Conservation (phyloP, 2,888 invertebrate genomes). For the Entomobrya multifasciata region DNA sequence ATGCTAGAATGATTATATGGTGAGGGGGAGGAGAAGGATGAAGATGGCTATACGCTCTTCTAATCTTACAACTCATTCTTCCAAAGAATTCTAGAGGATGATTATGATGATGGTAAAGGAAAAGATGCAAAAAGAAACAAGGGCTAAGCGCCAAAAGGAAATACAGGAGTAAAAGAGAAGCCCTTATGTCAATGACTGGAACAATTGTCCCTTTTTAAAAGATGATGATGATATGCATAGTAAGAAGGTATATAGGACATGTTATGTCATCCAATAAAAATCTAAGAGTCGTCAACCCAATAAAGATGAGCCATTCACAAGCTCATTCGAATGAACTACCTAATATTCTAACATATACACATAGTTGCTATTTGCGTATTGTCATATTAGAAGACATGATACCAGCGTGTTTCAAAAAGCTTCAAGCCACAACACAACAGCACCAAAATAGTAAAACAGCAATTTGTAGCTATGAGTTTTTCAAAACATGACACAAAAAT, state of each 20-base stretch:
- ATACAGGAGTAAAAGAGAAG: too few species aligned
- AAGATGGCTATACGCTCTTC: slow-evolving; percentile 16
- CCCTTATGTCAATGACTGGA: slow-evolving; percentile 62
- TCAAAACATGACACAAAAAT: slow-evolving; percentile 25
- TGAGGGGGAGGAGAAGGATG: slow-evolving; percentile 21
- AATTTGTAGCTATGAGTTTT: slow-evolving; percentile 48
- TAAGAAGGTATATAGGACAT: neutral
- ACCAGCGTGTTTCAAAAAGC: too few species aligned
- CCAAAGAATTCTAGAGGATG: neutral
- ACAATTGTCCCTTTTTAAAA: slow-evolving; percentile 54
- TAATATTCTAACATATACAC: neutral
- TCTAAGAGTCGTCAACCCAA: slow-evolving; percentile 76
- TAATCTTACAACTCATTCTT: neutral
- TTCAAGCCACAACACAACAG: neutral
- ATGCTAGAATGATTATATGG: slow-evolving; percentile 37
- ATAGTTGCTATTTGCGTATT: too few species aligned
- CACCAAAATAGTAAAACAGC: slow-evolving; percentile 15
- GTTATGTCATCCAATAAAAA: slow-evolving; percentile 74
- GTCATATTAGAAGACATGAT: too few species aligned
- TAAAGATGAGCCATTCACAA: slow-evolving; percentile 77
- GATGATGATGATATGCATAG: slow-evolving; percentile 15
- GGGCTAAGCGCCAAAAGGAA: slow-evolving; percentile 54
- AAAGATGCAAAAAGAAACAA: slow-evolving; percentile 46
- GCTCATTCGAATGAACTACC: slow-evolving; percentile 72
- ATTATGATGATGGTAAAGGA: slow-evolving; percentile 37